phyloP scores from a whole-genome alignment of 2,888 invertebrate genomes.

The Andrena chrysosceles region DNA sequence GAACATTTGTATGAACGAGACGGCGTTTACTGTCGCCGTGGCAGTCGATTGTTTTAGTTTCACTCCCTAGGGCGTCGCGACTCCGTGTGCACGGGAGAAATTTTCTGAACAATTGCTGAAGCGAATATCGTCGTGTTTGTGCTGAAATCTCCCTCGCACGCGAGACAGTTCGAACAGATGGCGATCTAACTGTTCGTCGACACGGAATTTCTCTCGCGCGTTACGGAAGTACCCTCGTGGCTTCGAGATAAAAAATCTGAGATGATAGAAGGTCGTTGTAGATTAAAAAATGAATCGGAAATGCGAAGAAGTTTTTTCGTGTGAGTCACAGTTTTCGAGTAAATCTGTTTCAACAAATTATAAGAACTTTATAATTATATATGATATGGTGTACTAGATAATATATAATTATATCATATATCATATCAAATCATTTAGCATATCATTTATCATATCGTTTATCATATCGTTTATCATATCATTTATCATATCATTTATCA shows the following conservation, averaged over 20 bases:
- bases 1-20: not conserved
- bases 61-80: slow-evolving; percentile 5
- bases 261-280: not conserved
- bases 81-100: not conserved
- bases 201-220: slow-evolving; percentile 56
- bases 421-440: too few relatives aligned
- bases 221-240: slow-evolving; percentile 13
- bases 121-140: slow-evolving; percentile 8
- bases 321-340: not conserved
- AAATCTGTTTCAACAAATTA: not conserved
- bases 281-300: not conserved
- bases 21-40: not conserved
- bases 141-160: slow-evolving; percentile 22
- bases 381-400: too few relatives aligned
- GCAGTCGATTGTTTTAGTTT: slow-evolving; percentile 6
- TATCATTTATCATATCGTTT: too few relatives aligned
- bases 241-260: not conserved
- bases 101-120: slow-evolving; percentile 8
- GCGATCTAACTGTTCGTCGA: slow-evolving; percentile 59
- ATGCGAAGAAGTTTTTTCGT: not conserved
- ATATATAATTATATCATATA: too few relatives aligned
- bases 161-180: slow-evolving; percentile 46
- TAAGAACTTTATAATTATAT: too few relatives aligned
- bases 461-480: too few relatives aligned
- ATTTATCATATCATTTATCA: too few relatives aligned